These are phyloP conservation scores for Aegithalos caudatus DNA, from an alignment of 2,113 vertebrate species.

Conservation along the genomic window DNA sequence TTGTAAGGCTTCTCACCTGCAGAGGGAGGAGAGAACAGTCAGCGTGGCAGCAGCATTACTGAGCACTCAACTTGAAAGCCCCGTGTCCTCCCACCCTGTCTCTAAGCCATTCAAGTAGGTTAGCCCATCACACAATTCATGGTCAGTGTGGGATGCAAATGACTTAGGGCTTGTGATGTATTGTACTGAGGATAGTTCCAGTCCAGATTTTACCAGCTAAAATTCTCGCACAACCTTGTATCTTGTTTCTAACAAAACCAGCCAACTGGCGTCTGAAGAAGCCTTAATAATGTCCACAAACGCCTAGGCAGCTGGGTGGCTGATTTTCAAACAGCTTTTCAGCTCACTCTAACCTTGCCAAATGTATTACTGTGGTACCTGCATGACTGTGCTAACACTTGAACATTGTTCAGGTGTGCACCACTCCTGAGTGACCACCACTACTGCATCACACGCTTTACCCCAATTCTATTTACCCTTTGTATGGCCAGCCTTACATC, in stretches of 20 bases:
- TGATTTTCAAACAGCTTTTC: neutral
- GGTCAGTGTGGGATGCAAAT: neutral
- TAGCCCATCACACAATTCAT: neutral
- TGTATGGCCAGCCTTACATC: neutral
- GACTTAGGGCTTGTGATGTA: neutral
- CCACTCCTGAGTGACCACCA: neutral
- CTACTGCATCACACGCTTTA: neutral
- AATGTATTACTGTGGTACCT: neutral
- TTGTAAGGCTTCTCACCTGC: slow-evolving; percentile 99
- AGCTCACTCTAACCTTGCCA: neutral
- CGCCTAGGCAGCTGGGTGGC: neutral
- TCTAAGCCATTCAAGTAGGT: neutral
- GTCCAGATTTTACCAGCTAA: neutral
- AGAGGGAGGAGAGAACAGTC: slow-evolving; percentile 32
- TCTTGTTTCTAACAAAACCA: neutral
- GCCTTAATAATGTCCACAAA: neutral
- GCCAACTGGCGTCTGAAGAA: neutral
- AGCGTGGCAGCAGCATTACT: slow-evolving; percentile 14
- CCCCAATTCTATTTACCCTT: neutral
- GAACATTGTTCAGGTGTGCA: neutral
- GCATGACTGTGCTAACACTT: neutral
- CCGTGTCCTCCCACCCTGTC: neutral
- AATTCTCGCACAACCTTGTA: neutral
- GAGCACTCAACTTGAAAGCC: neutral
- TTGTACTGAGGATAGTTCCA: neutral